Evolutionary conservation across 2,113 vertebrate species (phyloP), one percentile per base, ranked within the genome.

Genomic region (Pagrus major): DNA sequence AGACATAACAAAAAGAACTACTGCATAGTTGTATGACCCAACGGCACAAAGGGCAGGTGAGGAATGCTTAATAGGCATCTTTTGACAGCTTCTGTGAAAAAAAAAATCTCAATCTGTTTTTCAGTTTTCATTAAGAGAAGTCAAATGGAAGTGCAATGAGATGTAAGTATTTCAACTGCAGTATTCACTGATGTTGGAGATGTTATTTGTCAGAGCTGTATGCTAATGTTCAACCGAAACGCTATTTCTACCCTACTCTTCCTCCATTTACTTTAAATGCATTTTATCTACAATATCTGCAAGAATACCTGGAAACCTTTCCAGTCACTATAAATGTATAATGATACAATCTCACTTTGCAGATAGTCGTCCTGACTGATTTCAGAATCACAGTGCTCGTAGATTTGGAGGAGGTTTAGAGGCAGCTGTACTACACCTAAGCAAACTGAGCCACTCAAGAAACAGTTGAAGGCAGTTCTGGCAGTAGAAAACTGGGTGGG

Each of bases 401-500:
- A 14, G 54, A 49, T 81, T 55, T 71, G 54, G 65, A 39, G 56
- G 60, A 42, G 67, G 47, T 42, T 70, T 55, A 41, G 16, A 69
- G 29, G 71, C n/a, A 39, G 64, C 23, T n/a, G 11, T n/a, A 11
- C 54, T n/a, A 23, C 31, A 72, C 44, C 59, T 64, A 42, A 65
- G 63, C 29, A 73, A 76, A 83, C 41, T 6, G 11, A 47, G 68
- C 44, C 63, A 58, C 67, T 83, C 56, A 65, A 31, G 71, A 67
- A 78, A 51, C 6, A 16, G 71, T 68, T 74, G 76, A 88, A 76
- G 72, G 64, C 76, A 76, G 56, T 54, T 47, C 72, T 86, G 84
- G 75, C 78, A 72, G 25, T 9, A 11, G 71, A 69, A 80, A 82
- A 82, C 66, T 88, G 82, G 73, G 78, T 89, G 71, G 87, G 80